Evolutionary conservation across 2,888 invertebrate genomes (phyloP), one percentile per base, ranked within the genome.

Genomic region (Nebria brevicollis): DNA sequence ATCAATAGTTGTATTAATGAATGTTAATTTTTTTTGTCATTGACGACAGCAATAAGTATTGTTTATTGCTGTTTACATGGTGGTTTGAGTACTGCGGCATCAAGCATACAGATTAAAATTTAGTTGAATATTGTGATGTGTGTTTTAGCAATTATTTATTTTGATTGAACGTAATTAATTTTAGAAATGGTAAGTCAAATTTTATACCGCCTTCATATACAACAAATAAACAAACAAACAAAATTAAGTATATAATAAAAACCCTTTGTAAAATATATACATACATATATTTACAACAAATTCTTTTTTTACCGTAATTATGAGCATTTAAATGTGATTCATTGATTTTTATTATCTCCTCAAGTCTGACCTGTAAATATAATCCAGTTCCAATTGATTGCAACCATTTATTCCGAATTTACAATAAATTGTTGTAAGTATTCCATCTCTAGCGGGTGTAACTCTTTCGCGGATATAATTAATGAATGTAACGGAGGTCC

Each of bases 401-500:
- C 20, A 20, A 20, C 20, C 20, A 20, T 54, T 54, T 54, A 54
- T 54, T 54, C 8, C 13, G 8, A 8, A 72, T 26, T 75, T 15
- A 70, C 54, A 65, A 75, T 91, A 88, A 93, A 95, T 87, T 94
- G 94, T 84, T 91, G 89, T 81, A 99, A 89, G 92, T 96, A 98
- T 88, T 98, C 98, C 78, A 91, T 88, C 91, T 99, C 99, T 64
- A 99, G 89, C 10, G 97, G 97, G 92, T 99, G 99, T 88, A 98
- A 90, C 82, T 90, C 89, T 84, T 94, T 91, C 66, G 95, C 96
- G 82, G 96, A 94, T 86, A 99, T 94, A 77, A 99, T 94, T 70
- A 99, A 91, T 70, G 97, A 98, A 90, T 99, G 99, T 70, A 99
- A 91, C 0, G 99, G 99, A 65, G 92, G 91, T 4, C 99, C 99